Percentiles rank a stretch among this genome's conserved stretches.
phyloP scores from a whole-genome alignment of 1,140 invertebrate genomes.

The Pemphigus obesinymphae region DNA sequence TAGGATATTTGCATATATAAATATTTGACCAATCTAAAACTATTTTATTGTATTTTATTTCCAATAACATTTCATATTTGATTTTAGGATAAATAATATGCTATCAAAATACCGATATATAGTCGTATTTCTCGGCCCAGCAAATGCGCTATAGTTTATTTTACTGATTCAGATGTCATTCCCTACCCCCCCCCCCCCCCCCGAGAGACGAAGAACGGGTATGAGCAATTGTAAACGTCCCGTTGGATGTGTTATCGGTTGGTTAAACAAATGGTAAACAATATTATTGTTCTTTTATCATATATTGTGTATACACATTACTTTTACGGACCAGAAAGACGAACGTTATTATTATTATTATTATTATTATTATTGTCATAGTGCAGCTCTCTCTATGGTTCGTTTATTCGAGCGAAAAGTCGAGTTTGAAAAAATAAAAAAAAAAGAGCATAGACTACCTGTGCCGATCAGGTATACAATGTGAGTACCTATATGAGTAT shows the following conservation, averaged over 20 bases:
- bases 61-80: too few relatives aligned
- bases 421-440: background rate
- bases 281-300: conserved; percentile 1
- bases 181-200: too few relatives aligned
- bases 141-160: background rate
- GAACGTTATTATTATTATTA: background rate
- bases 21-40: too few relatives aligned
- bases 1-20: too few relatives aligned
- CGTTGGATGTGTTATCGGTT: background rate
- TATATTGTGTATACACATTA: background rate
- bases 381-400: background rate
- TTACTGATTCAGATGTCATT: background rate
- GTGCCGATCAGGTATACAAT: background rate
- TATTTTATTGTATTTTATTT: too few relatives aligned
- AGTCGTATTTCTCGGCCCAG: too few relatives aligned
- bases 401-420: conserved; percentile 22
- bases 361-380: background rate
- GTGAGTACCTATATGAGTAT: too few relatives aligned
- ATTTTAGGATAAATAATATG: too few relatives aligned
- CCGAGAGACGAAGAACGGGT: background rate
- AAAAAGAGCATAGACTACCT: background rate
- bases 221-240: background rate
- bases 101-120: too few relatives aligned
- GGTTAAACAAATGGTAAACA: background rate
- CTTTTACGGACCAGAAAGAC: background rate